A percentile compares a stretch with the other conserved stretches of the same genome.
phyloP scores from a whole-genome alignment of 2,113 vertebrate genomes.

The Dipodomys ordii region DNA sequence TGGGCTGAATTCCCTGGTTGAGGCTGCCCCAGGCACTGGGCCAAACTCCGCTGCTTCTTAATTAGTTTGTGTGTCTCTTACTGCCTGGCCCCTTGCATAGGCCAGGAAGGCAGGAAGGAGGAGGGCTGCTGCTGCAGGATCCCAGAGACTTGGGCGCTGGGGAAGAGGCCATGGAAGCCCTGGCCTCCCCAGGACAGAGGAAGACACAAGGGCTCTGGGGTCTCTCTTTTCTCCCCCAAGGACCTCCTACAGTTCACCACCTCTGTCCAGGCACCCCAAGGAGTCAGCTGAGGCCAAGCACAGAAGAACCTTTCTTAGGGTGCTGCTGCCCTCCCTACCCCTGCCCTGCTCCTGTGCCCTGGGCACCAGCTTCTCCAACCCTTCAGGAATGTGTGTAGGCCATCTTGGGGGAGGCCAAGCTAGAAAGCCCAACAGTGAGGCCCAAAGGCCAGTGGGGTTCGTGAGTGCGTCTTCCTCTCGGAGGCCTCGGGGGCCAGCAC shows the following conservation, averaged over 20 bases:
- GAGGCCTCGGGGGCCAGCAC: neutral
- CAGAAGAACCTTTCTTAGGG: neutral
- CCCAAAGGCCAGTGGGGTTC: neutral
- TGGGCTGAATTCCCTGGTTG: conserved; percentile 60
- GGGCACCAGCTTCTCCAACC: neutral
- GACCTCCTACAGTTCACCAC: neutral
- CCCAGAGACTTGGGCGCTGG: neutral
- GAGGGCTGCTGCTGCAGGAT: neutral
- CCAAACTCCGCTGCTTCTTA: conserved; percentile 77
- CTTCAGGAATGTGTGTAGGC: neutral
- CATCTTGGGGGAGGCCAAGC: neutral
- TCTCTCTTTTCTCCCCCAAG: neutral
- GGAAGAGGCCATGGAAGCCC: neutral
- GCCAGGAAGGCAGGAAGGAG: conserved; percentile 20
- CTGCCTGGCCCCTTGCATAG: conserved; percentile 52
- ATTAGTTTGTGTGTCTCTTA: conserved; percentile 80
- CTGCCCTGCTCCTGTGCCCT: neutral
- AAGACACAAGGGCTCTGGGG: neutral
- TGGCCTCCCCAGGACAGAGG: neutral
- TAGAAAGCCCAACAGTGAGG: neutral
- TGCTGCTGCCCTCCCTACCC: neutral
- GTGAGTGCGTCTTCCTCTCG: neutral
- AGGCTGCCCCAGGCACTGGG: conserved; percentile 69
- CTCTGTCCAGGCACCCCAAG: neutral
- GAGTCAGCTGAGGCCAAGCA: too few relatives aligned